These are phyloP conservation scores for Pyrocephalus nanus DNA, from an alignment of 2,797 vertebrate genomes.

Conservation along the genomic window DNA sequence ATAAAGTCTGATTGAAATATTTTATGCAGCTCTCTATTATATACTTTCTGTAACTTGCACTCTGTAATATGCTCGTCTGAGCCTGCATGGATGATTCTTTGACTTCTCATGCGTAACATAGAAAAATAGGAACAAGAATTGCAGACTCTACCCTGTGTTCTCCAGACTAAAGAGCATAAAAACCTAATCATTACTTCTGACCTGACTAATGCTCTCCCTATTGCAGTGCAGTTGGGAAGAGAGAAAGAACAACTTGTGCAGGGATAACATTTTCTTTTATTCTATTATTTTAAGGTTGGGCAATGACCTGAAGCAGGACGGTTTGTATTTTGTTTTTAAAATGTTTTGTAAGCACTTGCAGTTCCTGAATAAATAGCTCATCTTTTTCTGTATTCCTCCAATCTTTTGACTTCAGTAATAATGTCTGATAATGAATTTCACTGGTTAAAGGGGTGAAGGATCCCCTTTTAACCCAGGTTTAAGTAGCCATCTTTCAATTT, in stretches of 20 bases:
- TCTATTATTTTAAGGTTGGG: not conserved
- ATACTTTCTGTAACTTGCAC: not conserved
- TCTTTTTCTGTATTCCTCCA: not conserved
- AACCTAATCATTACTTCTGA: not conserved
- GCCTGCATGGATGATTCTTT: not conserved
- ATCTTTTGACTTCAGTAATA: not conserved
- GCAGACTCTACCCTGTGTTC: not conserved
- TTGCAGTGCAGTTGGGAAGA: not conserved
- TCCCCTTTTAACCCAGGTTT: not conserved
- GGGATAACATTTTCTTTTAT: not conserved
- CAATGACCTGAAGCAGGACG: not conserved
- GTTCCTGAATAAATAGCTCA: not conserved
- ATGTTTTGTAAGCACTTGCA: not conserved
- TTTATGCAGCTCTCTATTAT: not conserved
- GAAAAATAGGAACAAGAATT: not conserved
- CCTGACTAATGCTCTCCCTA: not conserved
- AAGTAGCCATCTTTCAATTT: not conserved
- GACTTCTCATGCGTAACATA: not conserved
- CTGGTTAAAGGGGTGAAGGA: not conserved
- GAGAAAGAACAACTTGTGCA: not conserved
- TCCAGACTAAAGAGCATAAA: not conserved
- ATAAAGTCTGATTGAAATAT: conserved; percentile 2
- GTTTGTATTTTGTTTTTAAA: not conserved
- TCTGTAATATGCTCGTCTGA: not conserved
- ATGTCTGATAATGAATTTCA: not conserved